A percentile compares a stretch with the other conserved stretches of the same genome.
These are phyloP conservation scores for Halictus quadricinctus DNA, from an alignment of 2,888 invertebrate genomes.

Conservation along the genomic window DNA sequence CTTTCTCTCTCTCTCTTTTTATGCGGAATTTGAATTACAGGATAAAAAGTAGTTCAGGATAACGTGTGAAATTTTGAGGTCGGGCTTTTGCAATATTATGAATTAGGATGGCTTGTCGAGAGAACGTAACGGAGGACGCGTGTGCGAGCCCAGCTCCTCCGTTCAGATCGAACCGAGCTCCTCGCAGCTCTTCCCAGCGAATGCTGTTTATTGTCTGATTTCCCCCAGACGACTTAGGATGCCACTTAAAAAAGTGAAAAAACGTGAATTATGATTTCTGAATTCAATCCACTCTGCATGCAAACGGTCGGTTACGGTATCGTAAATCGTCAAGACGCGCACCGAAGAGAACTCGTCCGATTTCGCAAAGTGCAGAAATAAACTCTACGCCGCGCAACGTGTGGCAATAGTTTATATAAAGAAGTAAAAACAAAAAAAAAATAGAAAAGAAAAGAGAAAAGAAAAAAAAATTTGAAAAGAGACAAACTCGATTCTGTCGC, in stretches of 20 bases:
- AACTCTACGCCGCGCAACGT: slow-evolving; percentile 45
- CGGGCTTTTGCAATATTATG: slow-evolving; percentile 51
- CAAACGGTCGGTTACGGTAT: slow-evolving; percentile 49
- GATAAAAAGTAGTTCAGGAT: slow-evolving; percentile 45
- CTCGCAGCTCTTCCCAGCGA: slow-evolving; percentile 60
- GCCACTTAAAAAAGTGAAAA: slow-evolving; percentile 67
- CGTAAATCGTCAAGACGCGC: slow-evolving; percentile 45
- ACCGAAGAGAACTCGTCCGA: slow-evolving; percentile 22
- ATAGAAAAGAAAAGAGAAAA: neutral
- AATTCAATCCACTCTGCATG: slow-evolving; percentile 68
- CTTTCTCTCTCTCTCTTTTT: neutral
- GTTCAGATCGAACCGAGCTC: slow-evolving; percentile 60
- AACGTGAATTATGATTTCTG: slow-evolving; percentile 63
- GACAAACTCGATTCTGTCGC: neutral
- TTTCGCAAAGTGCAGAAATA: slow-evolving; percentile 57
- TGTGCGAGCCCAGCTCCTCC: slow-evolving; percentile 64
- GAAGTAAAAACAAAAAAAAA: neutral
- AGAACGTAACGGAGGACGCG: slow-evolving; percentile 59
- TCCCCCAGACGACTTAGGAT: slow-evolving; percentile 66
- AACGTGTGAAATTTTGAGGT: slow-evolving; percentile 64
- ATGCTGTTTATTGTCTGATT: slow-evolving; percentile 64
- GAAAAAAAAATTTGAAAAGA: neutral
- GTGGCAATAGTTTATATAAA: slow-evolving; percentile 35
- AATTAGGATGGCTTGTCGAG: slow-evolving; percentile 74
- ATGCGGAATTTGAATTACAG: slow-evolving; percentile 41